These are phyloP conservation scores for Herpetotheres cachinnans DNA, from an alignment of 2,113 vertebrate species.

Conservation along the genomic window DNA sequence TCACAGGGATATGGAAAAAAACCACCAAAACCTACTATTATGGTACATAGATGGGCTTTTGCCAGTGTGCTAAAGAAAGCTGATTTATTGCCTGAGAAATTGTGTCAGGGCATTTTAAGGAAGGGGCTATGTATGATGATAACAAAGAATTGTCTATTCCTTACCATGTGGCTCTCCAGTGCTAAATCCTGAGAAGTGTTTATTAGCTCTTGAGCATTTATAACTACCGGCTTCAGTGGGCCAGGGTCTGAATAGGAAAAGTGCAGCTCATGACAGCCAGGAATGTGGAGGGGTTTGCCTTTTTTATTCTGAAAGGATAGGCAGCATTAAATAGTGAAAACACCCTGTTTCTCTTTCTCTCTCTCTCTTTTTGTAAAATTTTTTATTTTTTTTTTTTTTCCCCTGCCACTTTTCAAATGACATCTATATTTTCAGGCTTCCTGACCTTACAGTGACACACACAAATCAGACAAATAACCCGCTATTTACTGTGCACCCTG, in stretches of 20 bases:
- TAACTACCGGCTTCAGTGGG: background rate
- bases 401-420: background rate
- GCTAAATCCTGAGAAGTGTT: constrained; percentile 16
- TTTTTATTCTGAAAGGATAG: background rate
- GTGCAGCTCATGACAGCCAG: background rate
- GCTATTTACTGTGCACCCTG: background rate
- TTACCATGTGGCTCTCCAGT: background rate
- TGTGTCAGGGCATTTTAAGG: constrained; percentile 20
- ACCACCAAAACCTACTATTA: background rate
- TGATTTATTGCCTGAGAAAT: constrained; percentile 26
- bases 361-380: too few relatives aligned
- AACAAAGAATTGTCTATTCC: constrained; percentile 33
- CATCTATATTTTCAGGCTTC: background rate
- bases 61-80: background rate
- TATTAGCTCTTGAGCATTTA: constrained; percentile 34
- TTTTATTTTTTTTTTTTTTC: too few relatives aligned
- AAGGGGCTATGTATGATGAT: background rate
- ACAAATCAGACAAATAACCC: background rate
- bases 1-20: background rate
- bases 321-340: background rate
- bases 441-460: background rate
- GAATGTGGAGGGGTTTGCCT: background rate
- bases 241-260: background rate
- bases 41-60: background rate
- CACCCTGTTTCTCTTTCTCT: background rate